A percentile compares a stretch with the other conserved stretches of the same genome.
Conservation (phyloP, 2,888 invertebrate genomes). For the Drosophila mayaguana region DNA sequence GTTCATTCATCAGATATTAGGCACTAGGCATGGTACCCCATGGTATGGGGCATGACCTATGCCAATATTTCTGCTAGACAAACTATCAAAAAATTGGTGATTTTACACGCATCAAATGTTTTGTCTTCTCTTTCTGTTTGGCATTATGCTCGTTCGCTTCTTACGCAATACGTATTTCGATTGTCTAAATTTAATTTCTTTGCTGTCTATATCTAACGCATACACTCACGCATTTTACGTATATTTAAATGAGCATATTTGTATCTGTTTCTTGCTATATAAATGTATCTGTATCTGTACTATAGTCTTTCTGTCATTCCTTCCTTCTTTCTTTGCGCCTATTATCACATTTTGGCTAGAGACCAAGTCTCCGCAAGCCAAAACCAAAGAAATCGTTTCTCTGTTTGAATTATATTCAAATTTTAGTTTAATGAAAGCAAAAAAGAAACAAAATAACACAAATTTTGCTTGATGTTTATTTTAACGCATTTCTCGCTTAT, state of each 20-base stretch:
- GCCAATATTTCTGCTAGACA: conserved; percentile 37
- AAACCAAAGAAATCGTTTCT: conserved; percentile 48
- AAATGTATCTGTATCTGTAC: conserved; percentile 5
- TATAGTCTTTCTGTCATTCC: conserved; percentile 2
- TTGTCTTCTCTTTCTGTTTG: conserved; percentile 11
- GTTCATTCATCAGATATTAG: conserved; percentile 5
- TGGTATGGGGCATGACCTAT: conserved; percentile 60
- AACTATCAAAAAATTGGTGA: conserved; percentile 3
- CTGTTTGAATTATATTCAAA: conserved; percentile 10
- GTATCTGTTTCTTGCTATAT: conserved; percentile 4
- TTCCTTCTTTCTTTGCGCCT: conserved; percentile 18
- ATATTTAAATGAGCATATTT: conserved; percentile 20
- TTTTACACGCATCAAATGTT: conserved; percentile 3
- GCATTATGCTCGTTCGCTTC: conserved; percentile 2
- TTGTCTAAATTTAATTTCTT: conserved; percentile 60
- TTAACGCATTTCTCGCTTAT: conserved; percentile 14
- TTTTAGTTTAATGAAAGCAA: conserved; percentile 37
- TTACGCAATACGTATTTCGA: conserved; percentile 48
- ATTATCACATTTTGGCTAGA: conserved; percentile 42
- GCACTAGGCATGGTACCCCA: too few relatives aligned
- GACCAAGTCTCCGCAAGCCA: conserved; percentile 31
- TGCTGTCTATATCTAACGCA: conserved; percentile 25
- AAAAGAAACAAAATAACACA: not conserved
- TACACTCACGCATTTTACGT: conserved; percentile 8
- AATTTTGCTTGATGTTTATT: not conserved